phyloP scores from a whole-genome alignment of 2,113 vertebrate species.

The Suncus etruscus region DNA sequence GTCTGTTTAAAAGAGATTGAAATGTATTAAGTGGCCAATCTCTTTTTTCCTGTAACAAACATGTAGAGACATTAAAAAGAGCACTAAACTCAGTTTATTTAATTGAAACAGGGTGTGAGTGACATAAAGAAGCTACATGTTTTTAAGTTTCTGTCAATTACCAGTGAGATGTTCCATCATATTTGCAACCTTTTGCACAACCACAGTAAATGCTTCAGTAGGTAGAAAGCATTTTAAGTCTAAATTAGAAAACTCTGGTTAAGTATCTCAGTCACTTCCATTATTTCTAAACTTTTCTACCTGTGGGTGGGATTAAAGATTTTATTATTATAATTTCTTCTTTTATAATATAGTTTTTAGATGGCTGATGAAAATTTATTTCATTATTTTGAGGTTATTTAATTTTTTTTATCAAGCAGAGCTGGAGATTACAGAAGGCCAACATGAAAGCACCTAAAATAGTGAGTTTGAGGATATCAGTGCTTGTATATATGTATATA shows the following conservation, averaged over 20 bases:
- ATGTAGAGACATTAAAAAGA: slow-evolving; percentile 29
- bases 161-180: not conserved
- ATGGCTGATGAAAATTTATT: slow-evolving; percentile 58
- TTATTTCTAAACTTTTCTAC: slow-evolving; percentile 36
- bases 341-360: slow-evolving; percentile 40
- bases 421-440: not conserved
- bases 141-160: slow-evolving; percentile 30
- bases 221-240: not conserved
- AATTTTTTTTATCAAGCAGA: slow-evolving; percentile 51
- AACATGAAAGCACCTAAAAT: not conserved
- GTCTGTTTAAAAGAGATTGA: not conserved
- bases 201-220: not conserved
- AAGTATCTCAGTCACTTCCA: slow-evolving; percentile 30
- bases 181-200: slow-evolving; percentile 2
- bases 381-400: slow-evolving; percentile 38
- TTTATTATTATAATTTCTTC: slow-evolving; percentile 29
- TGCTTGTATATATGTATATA: not conserved
- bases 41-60: slow-evolving; percentile 31
- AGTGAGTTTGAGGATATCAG: slow-evolving; percentile 13
- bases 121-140: not conserved
- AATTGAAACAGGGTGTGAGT: slow-evolving; percentile 11
- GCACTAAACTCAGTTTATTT: slow-evolving; percentile 28
- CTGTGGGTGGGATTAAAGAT: slow-evolving; percentile 30
- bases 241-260: slow-evolving; percentile 2
- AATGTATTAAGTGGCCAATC: slow-evolving; percentile 6